Evolutionary conservation across 2,888 invertebrate species (phyloP).

Genomic region (Julus scandinavius): DNA sequence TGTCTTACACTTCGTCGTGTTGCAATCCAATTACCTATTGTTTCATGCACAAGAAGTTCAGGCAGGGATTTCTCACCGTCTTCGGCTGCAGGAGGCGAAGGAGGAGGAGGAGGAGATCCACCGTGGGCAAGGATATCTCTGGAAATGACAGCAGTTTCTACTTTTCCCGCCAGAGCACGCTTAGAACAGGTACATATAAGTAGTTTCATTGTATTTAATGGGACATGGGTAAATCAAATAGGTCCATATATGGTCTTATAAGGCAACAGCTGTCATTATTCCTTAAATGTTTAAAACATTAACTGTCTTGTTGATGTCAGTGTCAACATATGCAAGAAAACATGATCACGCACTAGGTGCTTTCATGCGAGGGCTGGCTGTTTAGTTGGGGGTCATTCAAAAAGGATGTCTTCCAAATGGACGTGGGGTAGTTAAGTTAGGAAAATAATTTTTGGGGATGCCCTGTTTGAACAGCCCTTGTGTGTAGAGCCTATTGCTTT

Average conservation of each 20-base stretch:
- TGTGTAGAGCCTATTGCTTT: too few species aligned
- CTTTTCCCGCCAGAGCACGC: slow-evolving; percentile 52
- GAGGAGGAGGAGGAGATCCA: background rate
- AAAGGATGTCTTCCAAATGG: too few species aligned
- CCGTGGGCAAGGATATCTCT: slow-evolving; percentile 50
- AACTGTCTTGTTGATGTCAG: too few species aligned
- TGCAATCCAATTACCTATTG: slow-evolving; percentile 93
- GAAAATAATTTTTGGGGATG: too few species aligned
- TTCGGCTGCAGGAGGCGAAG: slow-evolving; percentile 74
- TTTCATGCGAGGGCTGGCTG: too few species aligned
- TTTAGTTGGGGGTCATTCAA: too few species aligned
- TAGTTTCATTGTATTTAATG: background rate
- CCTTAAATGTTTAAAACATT: background rate
- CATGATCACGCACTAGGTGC: too few species aligned
- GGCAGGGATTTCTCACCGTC: slow-evolving; percentile 81
- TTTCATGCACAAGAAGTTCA: slow-evolving; percentile 89
- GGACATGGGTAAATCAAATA: background rate
- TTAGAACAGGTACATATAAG: slow-evolving; percentile 50
- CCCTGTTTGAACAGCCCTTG: too few species aligned
- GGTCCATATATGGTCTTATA: background rate
- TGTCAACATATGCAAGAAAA: too few species aligned
- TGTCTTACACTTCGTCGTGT: slow-evolving; percentile 85
- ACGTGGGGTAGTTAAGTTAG: too few species aligned
- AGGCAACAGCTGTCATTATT: background rate
- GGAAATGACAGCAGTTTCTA: slow-evolving; percentile 53